Base-by-base conservation (phyloP, 2,888 invertebrate species). In the Drosophila pseudotakahashii region DNA sequence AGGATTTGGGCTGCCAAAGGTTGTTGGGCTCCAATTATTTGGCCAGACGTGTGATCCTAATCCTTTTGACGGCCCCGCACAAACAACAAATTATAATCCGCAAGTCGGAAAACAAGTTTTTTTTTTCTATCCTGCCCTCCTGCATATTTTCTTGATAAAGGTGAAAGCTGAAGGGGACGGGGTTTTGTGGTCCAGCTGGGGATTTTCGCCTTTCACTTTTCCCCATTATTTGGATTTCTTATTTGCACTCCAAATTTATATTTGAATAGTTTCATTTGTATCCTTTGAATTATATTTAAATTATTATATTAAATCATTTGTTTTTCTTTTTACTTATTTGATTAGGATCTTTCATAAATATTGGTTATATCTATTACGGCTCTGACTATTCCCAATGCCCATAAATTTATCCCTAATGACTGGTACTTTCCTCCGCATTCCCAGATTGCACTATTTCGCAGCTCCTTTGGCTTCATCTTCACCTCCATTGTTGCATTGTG, bases 1-100 rank as follows among this genome's bases (percentile, higher is more conserved):
- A 54, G 70, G 84, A 83, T 78, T 84, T 82, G 63, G 64, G 59
- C 79, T 87, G 84, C 84, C 82, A 87, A 87, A 55, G 70, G 70
- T 42, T 59, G 59, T 44, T 47, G 61, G 50, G 55, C 69, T 68
- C 63, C 66, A 66, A 66, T 66, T 66, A 66, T 47, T 50, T 66
- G 52, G 45, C 66, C 66, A 34, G 66, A 66, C 66, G 66, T 66
- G 66, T 66, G 66, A 66, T 66, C 66, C 66, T 66, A 66, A 66
- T 66, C 66, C 66, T 36, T 53, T 63, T 53, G 63, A 66, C 23
- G 63, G 64, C 48, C 47, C 57, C 30, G 36, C 37, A 47, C 66
- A 55, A 54, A 55, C 50, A 50, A 64, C 44, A 47, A 53, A 66
- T 50, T 57, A 68, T 66, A 66, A 66, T 59, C 58, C 32, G 16